phyloP scores from a whole-genome alignment of 2,113 vertebrate genomes.

The Hucho hucho region DNA sequence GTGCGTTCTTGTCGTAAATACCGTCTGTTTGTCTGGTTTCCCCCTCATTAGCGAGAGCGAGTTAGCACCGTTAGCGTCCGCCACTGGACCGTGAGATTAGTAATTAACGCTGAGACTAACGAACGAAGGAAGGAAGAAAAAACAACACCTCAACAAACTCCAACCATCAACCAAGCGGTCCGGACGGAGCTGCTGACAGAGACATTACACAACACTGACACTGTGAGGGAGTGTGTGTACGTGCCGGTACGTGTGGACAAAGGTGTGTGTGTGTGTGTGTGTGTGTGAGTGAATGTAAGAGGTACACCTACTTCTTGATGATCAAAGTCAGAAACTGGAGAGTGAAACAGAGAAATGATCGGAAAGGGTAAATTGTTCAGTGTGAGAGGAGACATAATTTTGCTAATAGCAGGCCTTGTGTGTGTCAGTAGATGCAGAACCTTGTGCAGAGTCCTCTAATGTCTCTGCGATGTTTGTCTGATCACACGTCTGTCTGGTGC shows the following conservation, averaged over 20 bases:
- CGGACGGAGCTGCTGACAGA: conserved; percentile 69
- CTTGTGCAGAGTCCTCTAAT: conserved; percentile 13
- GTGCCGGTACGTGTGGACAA: neutral
- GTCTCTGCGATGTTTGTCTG: conserved; percentile 22
- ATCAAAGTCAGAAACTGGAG: neutral
- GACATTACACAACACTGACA: conserved; percentile 44
- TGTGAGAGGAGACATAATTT: neutral
- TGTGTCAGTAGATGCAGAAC: conserved; percentile 36
- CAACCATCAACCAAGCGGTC: conserved; percentile 62
- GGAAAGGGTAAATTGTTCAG: neutral
- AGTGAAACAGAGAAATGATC: neutral
- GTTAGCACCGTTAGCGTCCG: conserved; percentile 62
- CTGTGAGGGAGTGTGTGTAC: conserved; percentile 4
- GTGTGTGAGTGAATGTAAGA: neutral
- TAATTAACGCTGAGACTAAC: conserved; percentile 79
- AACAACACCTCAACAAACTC: conserved; percentile 76
- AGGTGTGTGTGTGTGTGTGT: neutral
- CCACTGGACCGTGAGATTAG: conserved; percentile 79
- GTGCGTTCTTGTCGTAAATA: conserved; percentile 66
- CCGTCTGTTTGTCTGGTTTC: conserved; percentile 74
- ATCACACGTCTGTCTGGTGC: neutral
- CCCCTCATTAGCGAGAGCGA: conserved; percentile 75
- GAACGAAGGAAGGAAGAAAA: conserved; percentile 77
- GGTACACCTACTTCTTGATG: neutral
- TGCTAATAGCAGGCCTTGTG: neutral